Conservation (phyloP, 2,888 invertebrate genomes). For the Acleris cristana region DNA sequence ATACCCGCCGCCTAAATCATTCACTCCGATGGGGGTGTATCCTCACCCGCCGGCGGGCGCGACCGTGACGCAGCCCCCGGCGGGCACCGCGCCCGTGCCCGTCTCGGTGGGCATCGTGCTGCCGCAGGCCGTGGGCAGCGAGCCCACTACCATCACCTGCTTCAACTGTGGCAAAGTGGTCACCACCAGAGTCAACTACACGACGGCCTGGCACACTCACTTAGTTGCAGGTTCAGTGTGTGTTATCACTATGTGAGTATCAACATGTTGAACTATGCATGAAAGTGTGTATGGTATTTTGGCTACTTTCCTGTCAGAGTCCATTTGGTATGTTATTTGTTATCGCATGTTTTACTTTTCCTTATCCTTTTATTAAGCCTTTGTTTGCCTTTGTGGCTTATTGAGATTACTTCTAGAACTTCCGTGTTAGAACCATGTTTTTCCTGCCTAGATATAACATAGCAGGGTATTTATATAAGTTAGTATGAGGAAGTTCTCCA, state of each 20-base stretch:
- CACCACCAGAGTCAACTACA: conserved; percentile 76
- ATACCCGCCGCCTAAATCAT: conserved; percentile 63
- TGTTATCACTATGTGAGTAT: conserved; percentile 75
- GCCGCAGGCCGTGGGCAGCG: conserved; percentile 71
- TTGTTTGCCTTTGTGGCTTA: no score
- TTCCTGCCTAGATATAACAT: no score
- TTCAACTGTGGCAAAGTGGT: conserved; percentile 76
- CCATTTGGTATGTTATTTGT: no score
- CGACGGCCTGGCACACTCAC: conserved; percentile 80
- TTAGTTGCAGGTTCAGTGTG: conserved; percentile 77
- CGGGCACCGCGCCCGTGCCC: conserved; percentile 50
- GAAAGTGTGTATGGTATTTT: not conserved
- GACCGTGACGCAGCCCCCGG: conserved; percentile 60
- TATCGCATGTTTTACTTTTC: no score
- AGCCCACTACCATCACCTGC: conserved; percentile 75
- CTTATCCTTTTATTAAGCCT: no score
- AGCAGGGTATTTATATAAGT: no score
- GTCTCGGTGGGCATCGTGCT: conserved; percentile 67
- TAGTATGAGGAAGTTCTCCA: no score
- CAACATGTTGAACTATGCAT: no score
- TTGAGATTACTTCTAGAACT: no score
- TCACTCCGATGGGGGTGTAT: conserved; percentile 72
- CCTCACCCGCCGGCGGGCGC: conserved; percentile 67
- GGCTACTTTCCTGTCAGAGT: not conserved
- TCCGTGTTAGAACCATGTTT: no score